Evolutionary conservation across 2,797 vertebrate species (phyloP).

Genomic region (Chloroceryle amazona): DNA sequence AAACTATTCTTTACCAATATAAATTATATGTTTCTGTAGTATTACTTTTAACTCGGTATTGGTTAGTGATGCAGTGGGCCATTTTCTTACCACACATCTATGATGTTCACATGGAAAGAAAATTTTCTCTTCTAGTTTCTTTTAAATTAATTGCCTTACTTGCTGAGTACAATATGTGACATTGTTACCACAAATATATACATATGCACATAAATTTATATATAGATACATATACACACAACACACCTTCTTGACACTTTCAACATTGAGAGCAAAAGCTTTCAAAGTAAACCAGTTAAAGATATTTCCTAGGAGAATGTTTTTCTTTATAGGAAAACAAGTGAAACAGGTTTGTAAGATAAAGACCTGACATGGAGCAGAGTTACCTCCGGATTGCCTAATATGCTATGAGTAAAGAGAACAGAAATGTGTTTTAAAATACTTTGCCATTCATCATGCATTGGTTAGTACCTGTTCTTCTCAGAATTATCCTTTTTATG

Average conservation of each 20-base stretch:
- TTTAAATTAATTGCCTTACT: background rate
- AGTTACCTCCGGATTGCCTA: background rate
- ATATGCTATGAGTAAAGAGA: background rate
- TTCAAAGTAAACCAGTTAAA: background rate
- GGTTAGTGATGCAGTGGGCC: background rate
- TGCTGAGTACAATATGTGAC: background rate
- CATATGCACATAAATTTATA: too few relatives aligned
- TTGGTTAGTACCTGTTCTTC: background rate
- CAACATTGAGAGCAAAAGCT: background rate
- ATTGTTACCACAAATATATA: background rate
- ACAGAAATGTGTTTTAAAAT: background rate
- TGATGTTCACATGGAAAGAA: background rate
- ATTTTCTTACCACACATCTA: background rate
- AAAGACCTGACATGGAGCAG: background rate
- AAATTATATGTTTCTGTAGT: background rate
- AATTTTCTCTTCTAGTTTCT: background rate
- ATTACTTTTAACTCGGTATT: background rate
- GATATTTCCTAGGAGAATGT: background rate
- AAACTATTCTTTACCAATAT: background rate
- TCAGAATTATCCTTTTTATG: background rate
- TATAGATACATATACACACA: background rate
- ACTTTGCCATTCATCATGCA: background rate
- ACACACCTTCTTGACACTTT: background rate
- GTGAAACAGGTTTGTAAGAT: background rate
- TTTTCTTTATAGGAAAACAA: background rate